Evolutionary conservation across 1,140 invertebrate species (phyloP), one percentile per base, ranked within the genome.

Genomic region (Antheraea pernyi): DNA sequence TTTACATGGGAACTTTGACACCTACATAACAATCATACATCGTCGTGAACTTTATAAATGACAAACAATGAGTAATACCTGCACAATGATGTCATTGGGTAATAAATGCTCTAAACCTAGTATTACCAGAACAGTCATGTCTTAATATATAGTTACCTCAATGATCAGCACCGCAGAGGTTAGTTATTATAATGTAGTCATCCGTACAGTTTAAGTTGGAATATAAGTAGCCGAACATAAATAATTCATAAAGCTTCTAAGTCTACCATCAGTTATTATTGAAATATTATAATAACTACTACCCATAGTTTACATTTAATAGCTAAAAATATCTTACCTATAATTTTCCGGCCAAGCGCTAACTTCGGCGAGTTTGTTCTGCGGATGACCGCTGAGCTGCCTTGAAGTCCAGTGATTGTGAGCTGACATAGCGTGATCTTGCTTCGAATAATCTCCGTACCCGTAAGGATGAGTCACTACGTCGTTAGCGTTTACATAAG

Each of bases 281-380:
- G 7, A 18, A 60, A 42, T 42, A 30, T 30, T 4, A 30, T 30
- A 30, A 30, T 30, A n/a, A n/a, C n/a, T n/a, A 39, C 37, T 36
- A 8, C 4, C 30, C n/a, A 30, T 30, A n/a, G 10, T 59, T 4
- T 37, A 67, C n/a, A n/a, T n/a, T n/a, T n/a, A n/a, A n/a, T n/a
- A n/a, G n/a, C n/a, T n/a, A n/a, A n/a, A n/a, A n/a, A 37, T 37
- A 75, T 75, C 88, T 92, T 77, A 93, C 92, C 92, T 92, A 86
- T 93, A 93, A 84, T 93, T 93, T 84, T 93, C 92, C 68, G 91
- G 85, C 92, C 92, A 93, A 7, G 87, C 81, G 68, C 91, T 75
- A 59, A 93, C 90, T 81, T 93, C 92, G 37, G 88, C 83, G 37
- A 93, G 77, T 74, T 92, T 92, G 77, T 92, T 92, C 72, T 91